Percentiles rank a stretch among this genome's conserved stretches.
Conservation (phyloP, 2,113 vertebrate genomes). For the Machaerirhynchus nigripectus region DNA sequence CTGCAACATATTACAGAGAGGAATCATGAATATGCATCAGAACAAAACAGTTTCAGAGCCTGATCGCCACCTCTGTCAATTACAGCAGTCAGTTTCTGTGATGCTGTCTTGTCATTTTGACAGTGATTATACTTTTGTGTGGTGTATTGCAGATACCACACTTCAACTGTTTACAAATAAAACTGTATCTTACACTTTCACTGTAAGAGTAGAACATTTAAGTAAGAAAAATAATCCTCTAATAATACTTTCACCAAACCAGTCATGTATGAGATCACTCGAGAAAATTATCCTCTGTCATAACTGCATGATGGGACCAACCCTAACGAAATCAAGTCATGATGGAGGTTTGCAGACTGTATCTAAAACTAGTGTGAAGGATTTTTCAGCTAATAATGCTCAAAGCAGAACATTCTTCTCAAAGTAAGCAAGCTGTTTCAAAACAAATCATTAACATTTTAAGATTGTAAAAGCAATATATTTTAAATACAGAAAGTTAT, state of each 20-base stretch:
- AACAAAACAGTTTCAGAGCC: slow-evolving; percentile 61
- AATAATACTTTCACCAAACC: slow-evolving; percentile 51
- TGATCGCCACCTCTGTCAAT: slow-evolving; percentile 74
- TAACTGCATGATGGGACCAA: not conserved
- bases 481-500: not conserved
- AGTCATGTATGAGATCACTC: not conserved
- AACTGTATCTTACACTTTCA: slow-evolving; percentile 49
- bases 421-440: not conserved
- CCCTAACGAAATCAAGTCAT: not conserved
- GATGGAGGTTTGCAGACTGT: not conserved
- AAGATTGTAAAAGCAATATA: not conserved
- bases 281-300: not conserved
- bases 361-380: not conserved
- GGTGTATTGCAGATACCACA: slow-evolving; percentile 64
- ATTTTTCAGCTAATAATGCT: not conserved
- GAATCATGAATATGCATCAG: slow-evolving; percentile 77
- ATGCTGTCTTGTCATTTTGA: slow-evolving; percentile 69
- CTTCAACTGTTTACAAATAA: slow-evolving; percentile 76
- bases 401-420: not conserved
- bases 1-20: slow-evolving; percentile 60
- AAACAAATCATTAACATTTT: not conserved
- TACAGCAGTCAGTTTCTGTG: slow-evolving; percentile 65
- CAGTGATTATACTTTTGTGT: slow-evolving; percentile 74
- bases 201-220: slow-evolving; percentile 34
- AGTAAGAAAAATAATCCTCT: slow-evolving; percentile 56